Conservation (phyloP, 2,113 vertebrate genomes). For the Hemichromis elongatus region DNA sequence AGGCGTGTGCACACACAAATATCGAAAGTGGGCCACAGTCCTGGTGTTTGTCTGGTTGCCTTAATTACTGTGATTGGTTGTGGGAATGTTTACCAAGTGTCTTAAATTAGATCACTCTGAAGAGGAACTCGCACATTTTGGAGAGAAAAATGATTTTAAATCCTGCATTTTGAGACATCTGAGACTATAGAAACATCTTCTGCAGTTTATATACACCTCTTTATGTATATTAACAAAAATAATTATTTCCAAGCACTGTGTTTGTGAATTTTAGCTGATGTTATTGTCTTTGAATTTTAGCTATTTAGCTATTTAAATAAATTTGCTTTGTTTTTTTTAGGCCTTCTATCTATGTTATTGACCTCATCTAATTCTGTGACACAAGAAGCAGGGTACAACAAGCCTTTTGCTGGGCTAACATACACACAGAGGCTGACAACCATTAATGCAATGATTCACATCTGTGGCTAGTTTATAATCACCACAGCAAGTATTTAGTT, state of each 20-base stretch:
- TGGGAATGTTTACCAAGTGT: constrained; percentile 15
- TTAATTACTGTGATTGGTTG: constrained; percentile 43
- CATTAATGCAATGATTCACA: background rate
- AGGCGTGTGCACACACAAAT: background rate
- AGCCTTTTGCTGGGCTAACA: background rate
- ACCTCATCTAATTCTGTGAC: background rate
- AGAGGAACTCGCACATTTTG: background rate
- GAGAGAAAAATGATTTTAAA: background rate
- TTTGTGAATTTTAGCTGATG: background rate
- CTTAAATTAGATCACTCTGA: background rate
- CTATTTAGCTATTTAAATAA: background rate
- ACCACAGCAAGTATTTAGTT: background rate
- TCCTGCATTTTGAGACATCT: background rate
- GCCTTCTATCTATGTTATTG: background rate
- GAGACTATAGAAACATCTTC: background rate
- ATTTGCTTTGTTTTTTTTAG: background rate
- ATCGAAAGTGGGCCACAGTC: constrained; percentile 55
- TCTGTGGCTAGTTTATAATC: background rate
- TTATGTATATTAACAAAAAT: background rate
- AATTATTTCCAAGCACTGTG: background rate
- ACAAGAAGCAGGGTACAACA: background rate
- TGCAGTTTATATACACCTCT: background rate
- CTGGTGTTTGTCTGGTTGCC: constrained; percentile 28
- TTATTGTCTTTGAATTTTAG: background rate
- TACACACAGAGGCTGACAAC: background rate